Evolutionary conservation across 2,888 invertebrate species (phyloP), one percentile per base, ranked within the genome.

Genomic region (Phyllotreta cruciferae): DNA sequence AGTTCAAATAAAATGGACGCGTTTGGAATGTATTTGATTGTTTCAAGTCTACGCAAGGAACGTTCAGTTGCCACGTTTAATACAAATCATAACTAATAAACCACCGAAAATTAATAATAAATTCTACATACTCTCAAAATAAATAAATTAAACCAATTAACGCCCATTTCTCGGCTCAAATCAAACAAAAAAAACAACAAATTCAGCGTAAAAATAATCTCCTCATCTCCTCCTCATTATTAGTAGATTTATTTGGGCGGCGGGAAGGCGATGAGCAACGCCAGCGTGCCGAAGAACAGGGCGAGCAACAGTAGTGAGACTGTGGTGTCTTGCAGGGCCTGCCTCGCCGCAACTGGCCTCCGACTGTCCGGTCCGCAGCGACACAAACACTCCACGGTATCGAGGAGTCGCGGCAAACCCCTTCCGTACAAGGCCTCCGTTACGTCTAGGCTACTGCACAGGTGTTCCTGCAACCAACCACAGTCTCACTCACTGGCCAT

Each of bases 391-490:
- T 75, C 75, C 60, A 81, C 70, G 34, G 81, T 82, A 66, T 75
- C 78, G 72, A 80, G 71, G 49, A 82, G 77, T 64, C 79, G 77
- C 58, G 79, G 79, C 70, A 81, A 75, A 63, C 82, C 81, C 68
- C 81, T 74, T 49, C 72, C 78, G 77, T 73, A 75, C 68, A 82
- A 75, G 64, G 78, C 81, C 73, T 82, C 83, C 71, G 84, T 82
- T 75, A 86, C 81, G 78, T 85, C 85, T 71, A 85, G 83, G 77
- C 83, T 82, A 79, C 82, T 82, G 82, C 85, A 85, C 77, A 86
- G 80, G 77, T 80, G 81, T 75, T 81, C 85, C 86, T 86, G 85
- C 80, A 86, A 85, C 79, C 81, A 83, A 80, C 78, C 82, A 82
- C 80, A 82, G 81, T 81, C 81, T 81, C 81, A 81, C 79, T 79